Percentiles rank a stretch among this genome's conserved stretches.
phyloP scores from a whole-genome alignment of 2,113 vertebrate species.

The Cyphomyrus plagiostoma region DNA sequence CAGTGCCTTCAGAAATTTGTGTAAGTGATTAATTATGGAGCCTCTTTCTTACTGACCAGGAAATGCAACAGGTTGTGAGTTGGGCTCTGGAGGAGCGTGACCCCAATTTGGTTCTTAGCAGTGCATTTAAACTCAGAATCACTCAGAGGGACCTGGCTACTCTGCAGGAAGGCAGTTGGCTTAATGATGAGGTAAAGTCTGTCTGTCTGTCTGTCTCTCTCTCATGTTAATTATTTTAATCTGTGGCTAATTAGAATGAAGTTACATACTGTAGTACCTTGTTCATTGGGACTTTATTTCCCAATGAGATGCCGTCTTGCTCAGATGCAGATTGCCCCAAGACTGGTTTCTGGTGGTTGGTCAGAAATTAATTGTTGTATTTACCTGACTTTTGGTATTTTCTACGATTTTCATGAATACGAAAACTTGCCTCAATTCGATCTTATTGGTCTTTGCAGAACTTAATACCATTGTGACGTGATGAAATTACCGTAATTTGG shows the following conservation, averaged over 20 bases:
- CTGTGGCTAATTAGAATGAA: not conserved
- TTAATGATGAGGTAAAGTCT: constrained; percentile 76
- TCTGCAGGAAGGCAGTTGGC: constrained; percentile 71
- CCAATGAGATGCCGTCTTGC: not conserved
- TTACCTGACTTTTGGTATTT: not conserved
- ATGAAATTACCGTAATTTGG: not conserved
- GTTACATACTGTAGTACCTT: not conserved
- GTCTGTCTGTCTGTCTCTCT: not conserved
- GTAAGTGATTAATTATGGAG: not conserved
- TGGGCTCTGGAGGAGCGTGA: constrained; percentile 61
- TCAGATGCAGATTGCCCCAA: not conserved
- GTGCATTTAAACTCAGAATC: constrained; percentile 78
- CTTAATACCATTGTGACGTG: not conserved
- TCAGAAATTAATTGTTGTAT: not conserved
- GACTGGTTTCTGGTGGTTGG: not conserved
- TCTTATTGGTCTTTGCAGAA: not conserved
- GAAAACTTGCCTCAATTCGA: not conserved
- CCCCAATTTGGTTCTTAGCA: constrained; percentile 71
- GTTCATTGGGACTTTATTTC: not conserved
- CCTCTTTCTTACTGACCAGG: constrained; percentile 51
- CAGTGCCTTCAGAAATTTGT: not conserved
- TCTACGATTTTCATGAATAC: not conserved
- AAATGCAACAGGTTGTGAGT: constrained; percentile 73
- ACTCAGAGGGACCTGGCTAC: constrained; percentile 80
- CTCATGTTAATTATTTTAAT: not conserved